Evolutionary conservation across 2,888 invertebrate species (phyloP).

Genomic region (Tetranychus truncatus): DNA sequence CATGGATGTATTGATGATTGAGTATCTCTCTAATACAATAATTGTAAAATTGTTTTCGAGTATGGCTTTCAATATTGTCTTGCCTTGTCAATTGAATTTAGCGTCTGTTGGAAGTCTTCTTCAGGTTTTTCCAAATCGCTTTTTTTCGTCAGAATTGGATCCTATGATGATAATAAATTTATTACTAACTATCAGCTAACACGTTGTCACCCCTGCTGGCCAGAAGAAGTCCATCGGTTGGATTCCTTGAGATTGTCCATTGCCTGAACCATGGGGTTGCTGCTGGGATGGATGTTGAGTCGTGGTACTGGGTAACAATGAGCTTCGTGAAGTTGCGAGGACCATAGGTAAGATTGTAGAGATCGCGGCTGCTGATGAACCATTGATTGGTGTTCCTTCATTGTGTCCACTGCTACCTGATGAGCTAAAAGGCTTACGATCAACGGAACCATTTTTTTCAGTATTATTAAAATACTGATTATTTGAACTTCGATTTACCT

Average conservation of each 20-base stretch:
- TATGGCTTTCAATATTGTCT: too few relatives aligned
- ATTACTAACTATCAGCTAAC: neutral
- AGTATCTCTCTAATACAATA: neutral
- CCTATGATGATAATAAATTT: too few relatives aligned
- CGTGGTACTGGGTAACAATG: neutral
- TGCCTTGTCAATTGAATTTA: too few relatives aligned
- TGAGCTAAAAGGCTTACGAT: constrained; percentile 1
- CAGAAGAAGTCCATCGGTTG: neutral
- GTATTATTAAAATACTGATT: constrained; percentile 1
- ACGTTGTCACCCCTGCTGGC: neutral
- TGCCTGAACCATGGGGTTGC: neutral
- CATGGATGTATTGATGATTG: neutral
- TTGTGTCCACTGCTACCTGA: neutral
- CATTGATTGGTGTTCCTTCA: neutral
- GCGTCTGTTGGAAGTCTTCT: too few relatives aligned
- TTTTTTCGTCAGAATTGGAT: too few relatives aligned
- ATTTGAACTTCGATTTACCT: constrained; percentile 1
- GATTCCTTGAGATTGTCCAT: neutral
- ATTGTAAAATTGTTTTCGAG: too few relatives aligned
- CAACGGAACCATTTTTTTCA: neutral
- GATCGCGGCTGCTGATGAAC: neutral
- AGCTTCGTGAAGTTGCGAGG: neutral
- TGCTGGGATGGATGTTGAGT: neutral
- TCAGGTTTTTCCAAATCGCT: too few relatives aligned
- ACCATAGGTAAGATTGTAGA: neutral